Evolutionary conservation across 2,888 invertebrate genomes (phyloP).

Genomic region (Caenorhabditis japonica): DNA sequence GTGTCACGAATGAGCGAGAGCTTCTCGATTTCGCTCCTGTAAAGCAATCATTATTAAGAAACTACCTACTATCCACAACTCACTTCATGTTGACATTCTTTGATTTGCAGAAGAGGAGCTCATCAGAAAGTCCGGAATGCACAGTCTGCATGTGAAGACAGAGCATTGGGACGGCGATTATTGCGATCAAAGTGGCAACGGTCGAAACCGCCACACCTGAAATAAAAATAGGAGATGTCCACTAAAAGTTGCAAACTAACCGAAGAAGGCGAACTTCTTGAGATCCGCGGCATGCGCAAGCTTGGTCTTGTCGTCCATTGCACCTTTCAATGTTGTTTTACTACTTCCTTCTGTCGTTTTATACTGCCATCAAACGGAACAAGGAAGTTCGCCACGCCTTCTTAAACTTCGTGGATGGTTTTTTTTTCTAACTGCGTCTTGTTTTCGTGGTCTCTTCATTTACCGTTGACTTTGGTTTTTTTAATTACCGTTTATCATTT

Average conservation of each 20-base stretch:
- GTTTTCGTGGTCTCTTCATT: constrained; percentile 3
- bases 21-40: constrained; percentile 36
- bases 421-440: constrained; percentile 18
- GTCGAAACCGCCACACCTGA: constrained; percentile 62
- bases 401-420: constrained; percentile 46
- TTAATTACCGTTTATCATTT: constrained; percentile 43
- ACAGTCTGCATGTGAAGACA: constrained; percentile 70
- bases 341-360: constrained; percentile 20
- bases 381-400: constrained; percentile 50
- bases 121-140: constrained; percentile 68
- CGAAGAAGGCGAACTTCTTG: constrained; percentile 75
- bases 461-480: constrained; percentile 14
- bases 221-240: background rate
- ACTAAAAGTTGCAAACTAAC: constrained; percentile 21
- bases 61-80: background rate
- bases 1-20: constrained; percentile 22
- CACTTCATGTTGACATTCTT: constrained; percentile 51
- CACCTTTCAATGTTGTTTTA: constrained; percentile 17
- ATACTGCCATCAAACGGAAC: constrained; percentile 36
- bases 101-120: constrained; percentile 68
- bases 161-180: constrained; percentile 64
- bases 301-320: constrained; percentile 66
- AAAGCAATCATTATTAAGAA: background rate
- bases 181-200: constrained; percentile 64
- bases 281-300: constrained; percentile 70